Base-by-base conservation (phyloP, 2,797 vertebrate genomes). In the Chaetophractus vellerosus region DNA sequence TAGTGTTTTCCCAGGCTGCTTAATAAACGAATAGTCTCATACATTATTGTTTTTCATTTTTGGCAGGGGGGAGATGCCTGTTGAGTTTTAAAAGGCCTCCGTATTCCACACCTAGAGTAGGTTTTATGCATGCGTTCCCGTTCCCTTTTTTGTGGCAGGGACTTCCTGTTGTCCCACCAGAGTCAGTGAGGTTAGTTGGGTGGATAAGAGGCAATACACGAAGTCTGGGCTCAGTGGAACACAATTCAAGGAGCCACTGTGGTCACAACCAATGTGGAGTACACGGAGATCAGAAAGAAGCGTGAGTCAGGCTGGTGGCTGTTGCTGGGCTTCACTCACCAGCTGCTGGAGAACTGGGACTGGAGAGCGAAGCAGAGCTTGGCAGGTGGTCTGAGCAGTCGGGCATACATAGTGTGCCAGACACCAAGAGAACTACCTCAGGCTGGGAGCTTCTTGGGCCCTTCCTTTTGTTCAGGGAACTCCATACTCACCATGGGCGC, bases 261-360 rank as follows among this genome's bases (percentile, higher is more conserved):
- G 26, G 55, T 33, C 33, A 55, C 68, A 59, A 91, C 83, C 91
- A 85, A 63, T 63, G 59, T 16, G 33, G 95, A 95, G 88, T 83
- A 41, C 28, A 7, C 1, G 1, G 72, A 66, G 55, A 75, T 24
- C 69, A 63, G 96, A 80, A 48, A 63, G 96, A 80, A 48, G 48
- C 15, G 0, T 87, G 91, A 75, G 59, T 90, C 91, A 91, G 69
- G 41, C 68, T 71, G 74, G 52, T 85, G 85, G 23, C 85, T 66
- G 15, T 68, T 66, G 2, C 1, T 80, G 82, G 89, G 41, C 79
- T 57, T 63, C 57, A 68, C 55, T 33, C 21, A 66, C 14, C n/a
- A 63, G 55, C 55, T 63, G 69, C 78, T 91, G 63, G 75, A 79
- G 75, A 61, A 28, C 52, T 0, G 4, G 24, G 74, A 19, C n/a